These are phyloP conservation scores for Aphidius colemani DNA, from an alignment of 2,888 invertebrate species.

Conservation along the genomic window DNA sequence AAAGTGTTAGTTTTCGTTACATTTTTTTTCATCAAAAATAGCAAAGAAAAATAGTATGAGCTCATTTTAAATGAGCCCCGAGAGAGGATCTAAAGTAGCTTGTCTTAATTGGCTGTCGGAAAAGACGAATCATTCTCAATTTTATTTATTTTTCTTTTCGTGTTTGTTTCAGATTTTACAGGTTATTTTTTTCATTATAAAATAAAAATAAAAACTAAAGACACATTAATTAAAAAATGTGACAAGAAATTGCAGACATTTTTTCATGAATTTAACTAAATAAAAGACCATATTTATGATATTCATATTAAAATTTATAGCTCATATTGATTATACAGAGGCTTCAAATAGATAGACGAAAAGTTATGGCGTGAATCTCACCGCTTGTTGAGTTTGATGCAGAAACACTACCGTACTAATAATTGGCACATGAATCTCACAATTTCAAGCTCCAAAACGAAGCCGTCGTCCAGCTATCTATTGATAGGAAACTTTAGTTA, in stretches of 20 bases:
- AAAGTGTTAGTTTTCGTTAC: slow-evolving; percentile 21
- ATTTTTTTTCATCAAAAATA: not conserved
- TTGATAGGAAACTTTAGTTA: no score
- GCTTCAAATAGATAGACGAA: no score
- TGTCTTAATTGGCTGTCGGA: slow-evolving; percentile 40
- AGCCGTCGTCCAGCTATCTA: no score
- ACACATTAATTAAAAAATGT: not conserved
- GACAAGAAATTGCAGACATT: not conserved
- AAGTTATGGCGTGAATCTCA: no score
- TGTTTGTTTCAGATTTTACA: not conserved
- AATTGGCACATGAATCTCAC: no score
- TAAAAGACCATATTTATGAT: no score
- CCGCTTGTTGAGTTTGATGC: no score
- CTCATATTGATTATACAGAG: no score
- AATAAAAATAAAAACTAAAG: not conserved
- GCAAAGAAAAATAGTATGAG: slow-evolving; percentile 10
- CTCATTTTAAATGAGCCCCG: slow-evolving; percentile 17
- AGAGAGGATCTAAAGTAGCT: slow-evolving; percentile 33
- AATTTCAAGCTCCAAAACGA: no score
- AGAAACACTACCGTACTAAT: no score
- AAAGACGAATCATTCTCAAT: slow-evolving; percentile 26
- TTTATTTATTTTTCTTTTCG: slow-evolving; percentile 12
- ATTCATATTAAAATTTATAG: no score
- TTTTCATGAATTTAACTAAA: not conserved
- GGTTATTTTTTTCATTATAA: not conserved